Evolutionary conservation across 2,113 vertebrate species (phyloP).

Genomic region (Oryzias javanicus): DNA sequence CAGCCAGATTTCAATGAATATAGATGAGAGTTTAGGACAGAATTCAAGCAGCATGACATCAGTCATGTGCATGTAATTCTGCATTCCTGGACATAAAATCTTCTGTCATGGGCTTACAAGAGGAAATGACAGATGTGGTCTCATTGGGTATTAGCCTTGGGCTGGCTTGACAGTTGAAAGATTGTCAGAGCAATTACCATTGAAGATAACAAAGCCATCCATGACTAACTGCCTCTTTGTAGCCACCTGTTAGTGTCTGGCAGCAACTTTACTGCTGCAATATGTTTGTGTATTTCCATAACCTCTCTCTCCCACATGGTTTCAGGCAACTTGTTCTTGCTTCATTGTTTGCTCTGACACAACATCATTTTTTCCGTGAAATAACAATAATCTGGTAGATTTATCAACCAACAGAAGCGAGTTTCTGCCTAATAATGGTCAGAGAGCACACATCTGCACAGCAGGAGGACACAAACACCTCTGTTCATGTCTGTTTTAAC

Average conservation of each 20-base stretch:
- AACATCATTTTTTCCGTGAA: constrained; percentile 5
- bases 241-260: constrained; percentile 56
- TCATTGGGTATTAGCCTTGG: constrained; percentile 44
- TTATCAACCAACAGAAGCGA: constrained; percentile 25
- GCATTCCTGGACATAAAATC: constrained; percentile 39
- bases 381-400: constrained; percentile 17
- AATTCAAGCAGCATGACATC: constrained; percentile 44
- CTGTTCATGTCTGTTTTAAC: constrained; percentile 26
- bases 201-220: constrained; percentile 50
- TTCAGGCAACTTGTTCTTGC: too few relatives aligned
- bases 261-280: constrained; percentile 34
- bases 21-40: constrained; percentile 54
- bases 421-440: constrained; percentile 25
- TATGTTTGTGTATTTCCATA: constrained; percentile 39
- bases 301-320: constrained; percentile 1
- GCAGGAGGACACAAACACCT: constrained; percentile 29
- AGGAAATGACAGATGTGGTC: constrained; percentile 31
- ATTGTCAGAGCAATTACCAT: constrained; percentile 63
- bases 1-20: constrained; percentile 61
- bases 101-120: constrained; percentile 22
- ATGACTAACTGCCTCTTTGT: constrained; percentile 47
- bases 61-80: constrained; percentile 38
- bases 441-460: constrained; percentile 13
- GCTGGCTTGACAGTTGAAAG: constrained; percentile 56
- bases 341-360: not conserved